A percentile compares a stretch with the other conserved stretches of the same genome.
phyloP scores from a whole-genome alignment of 2,113 vertebrate genomes.

The Desmodus rotundus region DNA sequence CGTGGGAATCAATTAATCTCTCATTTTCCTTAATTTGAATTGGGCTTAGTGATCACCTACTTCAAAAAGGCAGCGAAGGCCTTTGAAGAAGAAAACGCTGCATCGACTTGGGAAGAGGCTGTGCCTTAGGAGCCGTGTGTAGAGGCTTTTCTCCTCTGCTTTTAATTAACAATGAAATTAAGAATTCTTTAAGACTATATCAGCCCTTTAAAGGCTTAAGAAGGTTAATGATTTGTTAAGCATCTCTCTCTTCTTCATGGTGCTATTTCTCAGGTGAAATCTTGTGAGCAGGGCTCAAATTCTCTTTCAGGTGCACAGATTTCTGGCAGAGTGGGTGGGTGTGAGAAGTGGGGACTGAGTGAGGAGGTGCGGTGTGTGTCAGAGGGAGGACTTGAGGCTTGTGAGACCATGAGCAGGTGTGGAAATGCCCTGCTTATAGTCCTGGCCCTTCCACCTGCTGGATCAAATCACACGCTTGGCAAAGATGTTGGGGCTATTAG shows the following conservation, averaged over 20 bases:
- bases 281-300: not conserved
- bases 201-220: conserved; percentile 11
- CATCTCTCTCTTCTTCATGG: conserved; percentile 9
- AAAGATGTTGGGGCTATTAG: not conserved
- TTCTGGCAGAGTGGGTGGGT: fast-evolving
- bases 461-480: not conserved
- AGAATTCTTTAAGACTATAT: conserved; percentile 41
- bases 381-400: not conserved
- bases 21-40: conserved; percentile 27
- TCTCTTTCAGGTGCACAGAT: not conserved
- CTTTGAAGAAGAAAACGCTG: not conserved
- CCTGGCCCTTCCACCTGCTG: not conserved
- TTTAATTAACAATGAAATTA: conserved; percentile 64
- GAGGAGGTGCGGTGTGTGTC: fast-evolving
- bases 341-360: fast-evolving
- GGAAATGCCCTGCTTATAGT: not conserved
- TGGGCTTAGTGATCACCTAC: not conserved
- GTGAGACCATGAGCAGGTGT: fast-evolving
- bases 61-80: not conserved
- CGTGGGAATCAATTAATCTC: not conserved
- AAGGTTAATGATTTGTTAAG: conserved; percentile 38
- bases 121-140: not conserved
- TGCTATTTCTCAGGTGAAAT: not conserved
- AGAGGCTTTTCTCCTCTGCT: not conserved
- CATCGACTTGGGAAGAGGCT: not conserved